These are phyloP conservation scores for Chiridota heheva DNA, from an alignment of 35 echinoderm and acorn worm species.

Conservation along the genomic window DNA sequence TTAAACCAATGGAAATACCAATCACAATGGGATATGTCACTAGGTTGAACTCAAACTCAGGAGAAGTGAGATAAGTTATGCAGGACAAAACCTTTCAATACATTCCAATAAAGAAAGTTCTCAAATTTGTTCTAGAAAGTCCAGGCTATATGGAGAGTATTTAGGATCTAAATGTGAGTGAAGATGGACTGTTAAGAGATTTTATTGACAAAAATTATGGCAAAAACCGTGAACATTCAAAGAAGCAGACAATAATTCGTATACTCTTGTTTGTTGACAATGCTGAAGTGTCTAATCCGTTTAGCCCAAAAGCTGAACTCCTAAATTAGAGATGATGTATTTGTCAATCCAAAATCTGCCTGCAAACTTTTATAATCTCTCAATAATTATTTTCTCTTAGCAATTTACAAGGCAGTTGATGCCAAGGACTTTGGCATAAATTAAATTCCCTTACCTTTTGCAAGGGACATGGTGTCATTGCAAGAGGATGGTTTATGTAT, in stretches of 20 bases:
- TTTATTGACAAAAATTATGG: no score
- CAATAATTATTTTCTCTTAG: no score
- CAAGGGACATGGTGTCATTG: constrained; percentile 3
- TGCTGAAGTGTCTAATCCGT: no score
- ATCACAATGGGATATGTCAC: constrained; percentile 7
- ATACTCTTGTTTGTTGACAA: constrained; percentile 24
- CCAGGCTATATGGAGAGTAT: constrained; percentile 1
- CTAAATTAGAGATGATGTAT: no score
- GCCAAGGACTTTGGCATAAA: no score
- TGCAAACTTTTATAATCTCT: no score
- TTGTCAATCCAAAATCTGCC: no score
- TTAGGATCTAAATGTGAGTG: not conserved
- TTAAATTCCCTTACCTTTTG: not conserved
- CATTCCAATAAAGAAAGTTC: not conserved
- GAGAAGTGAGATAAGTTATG: constrained; percentile 4
- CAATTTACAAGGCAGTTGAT: no score
- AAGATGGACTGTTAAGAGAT: no score
- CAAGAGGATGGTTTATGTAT: constrained; percentile 8
- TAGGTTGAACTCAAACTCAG: not conserved
- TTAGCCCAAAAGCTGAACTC: no score
- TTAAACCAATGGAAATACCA: not conserved
- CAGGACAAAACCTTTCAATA: constrained; percentile 1
- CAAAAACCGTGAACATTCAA: no score
- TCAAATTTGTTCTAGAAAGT: constrained; percentile 30
- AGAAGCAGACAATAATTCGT: no score